A percentile compares a stretch with the other conserved stretches of the same genome.
Evolutionary conservation across 2,888 invertebrate species (phyloP).

Genomic region (Adelphocoris suturalis): DNA sequence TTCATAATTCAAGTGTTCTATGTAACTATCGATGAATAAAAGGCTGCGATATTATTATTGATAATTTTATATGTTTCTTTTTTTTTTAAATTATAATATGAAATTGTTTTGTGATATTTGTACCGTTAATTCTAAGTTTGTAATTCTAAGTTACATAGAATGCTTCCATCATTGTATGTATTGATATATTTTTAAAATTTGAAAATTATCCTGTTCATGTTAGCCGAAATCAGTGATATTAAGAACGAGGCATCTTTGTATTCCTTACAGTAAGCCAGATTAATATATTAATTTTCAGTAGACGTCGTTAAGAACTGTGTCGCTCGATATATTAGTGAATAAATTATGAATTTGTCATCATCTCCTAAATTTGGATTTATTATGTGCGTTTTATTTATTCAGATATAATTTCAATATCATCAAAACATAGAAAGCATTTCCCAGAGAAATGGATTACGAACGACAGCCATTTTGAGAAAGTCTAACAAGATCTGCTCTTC

Average conservation of each 20-base stretch:
- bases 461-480: too few species aligned
- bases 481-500: too few species aligned
- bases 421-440: too few species aligned
- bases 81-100: not conserved
- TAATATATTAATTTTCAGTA: too few species aligned
- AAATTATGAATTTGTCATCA: too few species aligned
- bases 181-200: not conserved
- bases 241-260: not conserved
- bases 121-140: not conserved
- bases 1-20: slow-evolving; percentile 21
- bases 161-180: not conserved
- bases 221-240: slow-evolving; percentile 1
- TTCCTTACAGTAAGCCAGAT: not conserved
- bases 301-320: too few species aligned
- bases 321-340: too few species aligned
- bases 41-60: slow-evolving; percentile 42
- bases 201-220: not conserved
- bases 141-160: slow-evolving; percentile 45
- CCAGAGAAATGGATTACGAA: too few species aligned
- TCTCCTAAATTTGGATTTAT: too few species aligned
- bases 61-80: not conserved
- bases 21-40: slow-evolving; percentile 44
- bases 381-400: too few species aligned
- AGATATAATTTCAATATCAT: too few species aligned
- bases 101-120: slow-evolving; percentile 9